A percentile compares a stretch with the other conserved stretches of the same genome.
Evolutionary conservation across 2,797 vertebrate species (phyloP).

Genomic region (Phyllotis vaccarum): DNA sequence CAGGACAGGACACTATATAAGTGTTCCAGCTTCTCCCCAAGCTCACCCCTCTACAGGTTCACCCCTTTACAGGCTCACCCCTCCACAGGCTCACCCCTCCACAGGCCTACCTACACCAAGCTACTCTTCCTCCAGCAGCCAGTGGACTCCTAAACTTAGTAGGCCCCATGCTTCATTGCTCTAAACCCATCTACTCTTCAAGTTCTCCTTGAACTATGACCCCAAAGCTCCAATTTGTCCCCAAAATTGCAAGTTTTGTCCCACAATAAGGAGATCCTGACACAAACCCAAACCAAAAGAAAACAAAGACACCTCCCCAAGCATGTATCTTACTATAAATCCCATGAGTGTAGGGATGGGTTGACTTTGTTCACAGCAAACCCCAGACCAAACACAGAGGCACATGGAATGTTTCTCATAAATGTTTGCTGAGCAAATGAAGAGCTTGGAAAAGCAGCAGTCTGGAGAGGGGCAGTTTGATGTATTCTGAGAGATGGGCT

Average conservation of each 20-base stretch:
- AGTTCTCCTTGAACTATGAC: rapidly evolving
- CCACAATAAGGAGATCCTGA: neutral
- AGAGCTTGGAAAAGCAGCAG: neutral
- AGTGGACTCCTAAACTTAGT: neutral
- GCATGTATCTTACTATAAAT: neutral
- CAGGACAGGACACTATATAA: neutral
- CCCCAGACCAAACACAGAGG: neutral
- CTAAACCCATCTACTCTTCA: no score
- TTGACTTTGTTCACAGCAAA: neutral
- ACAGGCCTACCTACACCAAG: no score
- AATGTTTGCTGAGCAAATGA: constrained; percentile 28
- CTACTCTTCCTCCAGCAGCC: neutral
- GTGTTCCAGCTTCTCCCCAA: neutral
- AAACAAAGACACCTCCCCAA: neutral
- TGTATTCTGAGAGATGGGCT: neutral
- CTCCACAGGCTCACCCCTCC: no score
- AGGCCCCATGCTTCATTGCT: no score
- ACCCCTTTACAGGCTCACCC: neutral
- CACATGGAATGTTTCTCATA: neutral
- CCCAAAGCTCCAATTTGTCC: neutral
- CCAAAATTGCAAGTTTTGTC: no score
- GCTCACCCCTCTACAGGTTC: no score
- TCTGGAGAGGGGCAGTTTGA: neutral
- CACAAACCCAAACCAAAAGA: neutral
- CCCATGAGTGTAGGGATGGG: neutral